Evolutionary conservation across 2,113 vertebrate species (phyloP).

Genomic region (Halichoeres trimaculatus): DNA sequence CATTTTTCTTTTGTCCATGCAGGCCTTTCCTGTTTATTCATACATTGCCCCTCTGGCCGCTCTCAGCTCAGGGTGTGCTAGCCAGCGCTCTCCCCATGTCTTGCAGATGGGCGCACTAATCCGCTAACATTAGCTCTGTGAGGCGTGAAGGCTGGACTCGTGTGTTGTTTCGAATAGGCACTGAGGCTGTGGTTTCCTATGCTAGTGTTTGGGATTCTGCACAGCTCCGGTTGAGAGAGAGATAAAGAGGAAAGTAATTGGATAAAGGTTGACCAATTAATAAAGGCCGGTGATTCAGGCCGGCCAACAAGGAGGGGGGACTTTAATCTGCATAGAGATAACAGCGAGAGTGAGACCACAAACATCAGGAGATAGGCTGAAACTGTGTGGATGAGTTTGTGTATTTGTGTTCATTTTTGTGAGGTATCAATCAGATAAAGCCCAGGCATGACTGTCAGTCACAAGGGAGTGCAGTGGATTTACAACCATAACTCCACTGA

Average conservation of each 20-base stretch:
- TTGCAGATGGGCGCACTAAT: conserved; percentile 77
- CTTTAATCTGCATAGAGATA: conserved; percentile 66
- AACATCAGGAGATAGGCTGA: conserved; percentile 37
- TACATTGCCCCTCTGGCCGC: conserved; percentile 63
- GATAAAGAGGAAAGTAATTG: conserved; percentile 77
- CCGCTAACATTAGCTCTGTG: conserved; percentile 67
- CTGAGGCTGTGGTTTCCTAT: conserved; percentile 32
- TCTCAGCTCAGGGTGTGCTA: conserved; percentile 50
- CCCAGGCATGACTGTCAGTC: conserved; percentile 55
- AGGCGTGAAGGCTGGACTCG: conserved; percentile 67
- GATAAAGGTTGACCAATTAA: conserved; percentile 81
- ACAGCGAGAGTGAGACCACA: conserved; percentile 43
- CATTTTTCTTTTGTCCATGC: conserved; percentile 38
- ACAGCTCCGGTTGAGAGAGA: conserved; percentile 47
- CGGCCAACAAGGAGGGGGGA: conserved; percentile 45
- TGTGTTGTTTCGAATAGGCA: conserved; percentile 49
- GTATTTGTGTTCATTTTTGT: conserved; percentile 19
- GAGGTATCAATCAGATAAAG: conserved; percentile 49
- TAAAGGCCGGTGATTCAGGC: conserved; percentile 61
- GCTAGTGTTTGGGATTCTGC: conserved; percentile 54
- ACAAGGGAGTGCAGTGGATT: conserved; percentile 57
- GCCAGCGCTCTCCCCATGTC: conserved; percentile 63
- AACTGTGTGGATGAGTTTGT: conserved; percentile 11
- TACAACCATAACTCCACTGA: conserved; percentile 49
- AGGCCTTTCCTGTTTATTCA: conserved; percentile 69